Evolutionary conservation across 2,888 invertebrate genomes (phyloP), one percentile per base, ranked within the genome.

Genomic region (Eupelmus urozonus): DNA sequence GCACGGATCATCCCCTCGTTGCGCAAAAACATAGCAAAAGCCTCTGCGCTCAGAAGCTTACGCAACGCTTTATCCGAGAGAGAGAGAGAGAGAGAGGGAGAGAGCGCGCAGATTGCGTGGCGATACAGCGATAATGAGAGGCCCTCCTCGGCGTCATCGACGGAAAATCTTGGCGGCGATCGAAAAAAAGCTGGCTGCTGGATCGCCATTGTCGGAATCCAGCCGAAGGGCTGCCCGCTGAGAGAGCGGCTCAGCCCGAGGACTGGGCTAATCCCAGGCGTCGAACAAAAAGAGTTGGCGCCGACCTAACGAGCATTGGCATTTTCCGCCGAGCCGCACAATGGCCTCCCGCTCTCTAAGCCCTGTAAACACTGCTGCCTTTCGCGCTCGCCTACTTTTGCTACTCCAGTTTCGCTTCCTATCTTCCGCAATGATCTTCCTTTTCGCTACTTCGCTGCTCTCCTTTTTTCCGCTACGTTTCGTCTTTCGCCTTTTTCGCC

Each of bases 251-350:
- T n/a, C 34, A n/a, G 18, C 51, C 40, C 66, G 59, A 20, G 13
- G 34, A 16, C 82, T 34, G 59, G 78, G 81, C 81, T 88, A 86
- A 88, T 87, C 88, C 86, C 11, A n/a, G 73, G 59, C n/a, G n/a
- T n/a, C n/a, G 75, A 83, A 87, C 86, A 87, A 87, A 86, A 88
- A 87, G 88, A 88, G 87, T 88, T 88, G 86, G 87, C 87, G 86
- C 86, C 86, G 82, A 83, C 82, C 84, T 86, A 85, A 82, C 85
- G 81, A 74, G 81, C 82, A 45, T 2, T 45, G 45, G 85, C 85
- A 85, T 84, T 84, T 81, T n/a, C n/a, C n/a, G n/a, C 57, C 69
- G 57, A n/a, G 13, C 42, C 20, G 25, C 20, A 59, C 51, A 23
- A 40, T 23, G 45, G 34, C 55, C 66, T 57, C 70, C 77, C 67